These are phyloP conservation scores for Chelidonichthys spinosus DNA, from an alignment of 2,797 vertebrate genomes.

Conservation along the genomic window DNA sequence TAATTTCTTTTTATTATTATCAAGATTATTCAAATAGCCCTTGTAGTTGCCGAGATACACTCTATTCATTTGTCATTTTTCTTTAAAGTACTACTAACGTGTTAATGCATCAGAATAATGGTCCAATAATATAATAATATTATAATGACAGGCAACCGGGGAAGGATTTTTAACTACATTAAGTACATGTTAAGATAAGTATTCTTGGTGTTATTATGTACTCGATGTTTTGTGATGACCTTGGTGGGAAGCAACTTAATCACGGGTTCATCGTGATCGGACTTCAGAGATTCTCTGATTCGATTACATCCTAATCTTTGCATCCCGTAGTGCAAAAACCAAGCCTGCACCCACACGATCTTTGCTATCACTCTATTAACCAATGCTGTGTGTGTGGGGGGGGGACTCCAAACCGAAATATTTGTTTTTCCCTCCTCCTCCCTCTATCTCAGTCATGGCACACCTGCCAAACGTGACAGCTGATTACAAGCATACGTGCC, in stretches of 20 bases:
- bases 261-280: slow-evolving; percentile 23
- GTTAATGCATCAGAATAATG: too few relatives aligned
- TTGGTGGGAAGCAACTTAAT: neutral
- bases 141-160: too few relatives aligned
- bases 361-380: slow-evolving; percentile 54
- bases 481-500: slow-evolving; percentile 48
- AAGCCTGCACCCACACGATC: slow-evolving; percentile 58
- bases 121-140: too few relatives aligned
- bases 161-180: too few relatives aligned
- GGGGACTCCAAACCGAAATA: slow-evolving; percentile 2
- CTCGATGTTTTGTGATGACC: too few relatives aligned
- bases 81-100: too few relatives aligned
- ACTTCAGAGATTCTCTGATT: slow-evolving; percentile 43
- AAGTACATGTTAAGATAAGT: too few relatives aligned
- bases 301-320: slow-evolving; percentile 46
- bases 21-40: too few relatives aligned
- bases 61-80: too few relatives aligned
- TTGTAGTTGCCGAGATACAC: too few relatives aligned
- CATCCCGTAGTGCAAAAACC: slow-evolving; percentile 47
- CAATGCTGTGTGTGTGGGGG: neutral
- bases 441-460: slow-evolving; percentile 60
- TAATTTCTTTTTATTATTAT: too few relatives aligned
- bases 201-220: too few relatives aligned
- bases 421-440: slow-evolving; percentile 23
- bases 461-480: slow-evolving; percentile 56